Conservation (phyloP, 2,888 invertebrate species). For the Pilophorus perplexus region DNA sequence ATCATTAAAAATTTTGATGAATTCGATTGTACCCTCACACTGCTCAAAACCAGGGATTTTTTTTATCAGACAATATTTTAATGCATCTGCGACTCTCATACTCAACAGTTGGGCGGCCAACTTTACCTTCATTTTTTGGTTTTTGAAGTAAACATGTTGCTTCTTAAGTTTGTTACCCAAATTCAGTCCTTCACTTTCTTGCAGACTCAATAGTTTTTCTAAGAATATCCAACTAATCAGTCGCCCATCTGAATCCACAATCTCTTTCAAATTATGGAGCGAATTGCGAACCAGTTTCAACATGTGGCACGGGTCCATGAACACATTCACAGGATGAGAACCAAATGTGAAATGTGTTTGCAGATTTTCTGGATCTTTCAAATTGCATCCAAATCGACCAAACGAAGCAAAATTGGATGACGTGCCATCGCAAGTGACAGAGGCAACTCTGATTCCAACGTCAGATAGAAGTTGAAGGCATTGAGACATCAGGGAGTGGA, state of each 20-base stretch:
- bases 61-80: slow-evolving; percentile 1
- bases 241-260: too few relatives aligned
- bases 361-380: slow-evolving; percentile 26
- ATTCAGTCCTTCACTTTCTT: too few relatives aligned
- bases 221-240: too few relatives aligned
- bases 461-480: slow-evolving; percentile 38
- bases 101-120: slow-evolving; percentile 12
- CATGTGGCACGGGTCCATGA: too few relatives aligned
- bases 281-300: too few relatives aligned
- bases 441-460: slow-evolving; percentile 24
- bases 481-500: slow-evolving; percentile 35
- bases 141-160: too few relatives aligned
- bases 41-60: slow-evolving; percentile 1
- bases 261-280: too few relatives aligned
- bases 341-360: slow-evolving; percentile 31
- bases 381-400: too few relatives aligned
- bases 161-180: too few relatives aligned
- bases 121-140: slow-evolving; percentile 15
- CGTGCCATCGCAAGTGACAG: slow-evolving; percentile 36
- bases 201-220: too few relatives aligned
- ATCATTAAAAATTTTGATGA: too few relatives aligned
- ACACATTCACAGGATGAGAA: slow-evolving; percentile 41
- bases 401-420: slow-evolving; percentile 38
- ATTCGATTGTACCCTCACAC: not conserved
- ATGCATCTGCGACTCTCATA: too few relatives aligned